Evolutionary conservation across 2,888 invertebrate species (phyloP).

Genomic region (Leptura quadrifasciata): DNA sequence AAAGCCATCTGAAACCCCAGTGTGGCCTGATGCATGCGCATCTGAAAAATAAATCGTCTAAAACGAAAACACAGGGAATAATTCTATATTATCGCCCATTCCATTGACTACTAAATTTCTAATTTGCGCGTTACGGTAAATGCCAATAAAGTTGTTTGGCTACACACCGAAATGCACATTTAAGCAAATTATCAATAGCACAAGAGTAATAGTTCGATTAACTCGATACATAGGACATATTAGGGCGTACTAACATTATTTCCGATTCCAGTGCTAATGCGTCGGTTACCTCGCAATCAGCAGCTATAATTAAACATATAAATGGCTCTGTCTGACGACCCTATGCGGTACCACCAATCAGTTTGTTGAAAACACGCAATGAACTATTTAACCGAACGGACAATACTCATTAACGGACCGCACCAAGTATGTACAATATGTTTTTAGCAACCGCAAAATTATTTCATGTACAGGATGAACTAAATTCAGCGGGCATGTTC

Average conservation of each 20-base stretch:
- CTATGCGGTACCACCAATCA: slow-evolving; percentile 48
- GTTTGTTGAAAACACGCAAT: slow-evolving; percentile 30
- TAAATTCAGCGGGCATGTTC: too few relatives aligned
- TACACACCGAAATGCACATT: slow-evolving; percentile 48
- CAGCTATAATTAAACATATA: slow-evolving; percentile 65
- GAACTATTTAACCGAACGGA: background rate
- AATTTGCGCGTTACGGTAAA: slow-evolving; percentile 41
- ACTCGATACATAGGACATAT: slow-evolving; percentile 63
- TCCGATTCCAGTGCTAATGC: slow-evolving; percentile 58
- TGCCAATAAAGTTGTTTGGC: slow-evolving; percentile 39
- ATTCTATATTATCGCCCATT: slow-evolving; percentile 32
- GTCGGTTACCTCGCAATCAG: slow-evolving; percentile 60
- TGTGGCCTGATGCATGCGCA: background rate
- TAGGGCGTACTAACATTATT: slow-evolving; percentile 61
- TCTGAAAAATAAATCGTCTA: slow-evolving; percentile 23
- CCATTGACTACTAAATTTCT: slow-evolving; percentile 31
- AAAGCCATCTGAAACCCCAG: slow-evolving; percentile 14
- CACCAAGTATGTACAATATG: background rate
- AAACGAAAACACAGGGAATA: slow-evolving; percentile 31
- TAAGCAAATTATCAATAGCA: slow-evolving; percentile 51
- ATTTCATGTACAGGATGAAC: too few relatives aligned
- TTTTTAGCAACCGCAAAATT: background rate
- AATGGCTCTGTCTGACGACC: slow-evolving; percentile 53
- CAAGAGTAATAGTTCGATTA: slow-evolving; percentile 65
- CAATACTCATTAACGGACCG: background rate